Conservation (phyloP, 2,888 invertebrate species). For the Diogma glabrata region DNA sequence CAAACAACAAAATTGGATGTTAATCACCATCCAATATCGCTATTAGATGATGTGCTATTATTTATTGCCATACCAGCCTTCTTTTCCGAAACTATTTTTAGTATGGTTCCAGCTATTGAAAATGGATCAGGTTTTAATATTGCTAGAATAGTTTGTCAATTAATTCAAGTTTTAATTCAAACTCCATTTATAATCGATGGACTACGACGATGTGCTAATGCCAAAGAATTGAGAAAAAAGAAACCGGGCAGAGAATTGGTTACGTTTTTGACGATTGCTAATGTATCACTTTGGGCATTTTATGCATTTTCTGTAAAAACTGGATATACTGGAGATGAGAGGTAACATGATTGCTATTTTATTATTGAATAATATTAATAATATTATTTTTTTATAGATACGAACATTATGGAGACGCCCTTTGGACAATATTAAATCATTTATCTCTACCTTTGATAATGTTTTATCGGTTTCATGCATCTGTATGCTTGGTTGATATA, state of each 20-base stretch:
- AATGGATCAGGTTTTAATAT: constrained; percentile 41
- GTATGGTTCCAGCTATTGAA: constrained; percentile 51
- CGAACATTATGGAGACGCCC: constrained; percentile 50
- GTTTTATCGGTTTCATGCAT: constrained; percentile 67
- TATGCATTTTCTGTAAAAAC: constrained; percentile 54
- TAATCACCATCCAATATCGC: constrained; percentile 49
- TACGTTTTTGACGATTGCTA: constrained; percentile 63
- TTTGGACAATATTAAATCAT: constrained; percentile 64
- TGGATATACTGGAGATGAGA: constrained; percentile 39
- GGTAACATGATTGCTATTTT: constrained; percentile 9
- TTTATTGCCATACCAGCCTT: constrained; percentile 62
- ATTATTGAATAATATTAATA: neutral
- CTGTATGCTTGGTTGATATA: constrained; percentile 67
- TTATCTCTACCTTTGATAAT: constrained; percentile 60
- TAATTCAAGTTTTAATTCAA: constrained; percentile 61
- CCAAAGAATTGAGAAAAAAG: constrained; percentile 44
- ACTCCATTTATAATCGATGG: constrained; percentile 63
- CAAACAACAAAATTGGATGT: constrained; percentile 54
- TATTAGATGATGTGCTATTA: constrained; percentile 56
- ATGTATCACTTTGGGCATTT: constrained; percentile 66
- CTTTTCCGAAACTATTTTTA: constrained; percentile 57
- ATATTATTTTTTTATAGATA: constrained; percentile 35
- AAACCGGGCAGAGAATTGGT: constrained; percentile 67
- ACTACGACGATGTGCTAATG: constrained; percentile 59
- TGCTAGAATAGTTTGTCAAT: constrained; percentile 42